Conservation (phyloP, 2,888 invertebrate species). For the Latrodectus elegans region DNA sequence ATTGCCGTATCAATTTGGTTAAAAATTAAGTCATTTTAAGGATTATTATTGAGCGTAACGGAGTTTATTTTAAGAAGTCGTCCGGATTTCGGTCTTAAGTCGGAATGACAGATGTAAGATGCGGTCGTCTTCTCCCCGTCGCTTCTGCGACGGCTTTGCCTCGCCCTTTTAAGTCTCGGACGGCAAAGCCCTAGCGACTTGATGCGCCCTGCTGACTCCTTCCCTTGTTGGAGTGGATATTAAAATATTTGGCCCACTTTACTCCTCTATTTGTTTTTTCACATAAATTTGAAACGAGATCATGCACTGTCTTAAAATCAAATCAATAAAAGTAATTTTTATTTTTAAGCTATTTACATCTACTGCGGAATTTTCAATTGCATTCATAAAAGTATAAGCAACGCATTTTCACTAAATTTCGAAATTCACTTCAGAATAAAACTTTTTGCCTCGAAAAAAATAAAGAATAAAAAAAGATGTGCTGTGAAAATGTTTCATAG, state of each 20-base stretch:
- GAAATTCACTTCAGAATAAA: too few relatives aligned
- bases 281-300: too few relatives aligned
- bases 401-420: too few relatives aligned
- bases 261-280: background rate
- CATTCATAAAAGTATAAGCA: too few relatives aligned
- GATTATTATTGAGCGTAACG: conserved; percentile 43
- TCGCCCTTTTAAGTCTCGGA: conserved; percentile 31
- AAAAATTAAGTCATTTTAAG: conserved; percentile 64
- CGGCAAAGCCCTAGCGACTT: conserved; percentile 24
- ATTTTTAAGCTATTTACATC: too few relatives aligned
- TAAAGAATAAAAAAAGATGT: too few relatives aligned
- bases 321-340: too few relatives aligned
- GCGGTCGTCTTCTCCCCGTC: conserved; percentile 14
- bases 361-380: too few relatives aligned
- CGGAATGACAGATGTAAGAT: conserved; percentile 58
- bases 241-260: background rate
- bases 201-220: conserved; percentile 19
- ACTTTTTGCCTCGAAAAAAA: too few relatives aligned
- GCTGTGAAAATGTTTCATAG: too few relatives aligned
- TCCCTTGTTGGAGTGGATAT: background rate
- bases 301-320: too few relatives aligned
- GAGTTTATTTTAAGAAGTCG: conserved; percentile 61
- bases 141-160: conserved; percentile 27
- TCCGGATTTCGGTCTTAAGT: conserved; percentile 16
- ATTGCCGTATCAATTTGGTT: conserved; percentile 65